Conservation (phyloP, 1,140 invertebrate species). For the Triops cancriformis region DNA sequence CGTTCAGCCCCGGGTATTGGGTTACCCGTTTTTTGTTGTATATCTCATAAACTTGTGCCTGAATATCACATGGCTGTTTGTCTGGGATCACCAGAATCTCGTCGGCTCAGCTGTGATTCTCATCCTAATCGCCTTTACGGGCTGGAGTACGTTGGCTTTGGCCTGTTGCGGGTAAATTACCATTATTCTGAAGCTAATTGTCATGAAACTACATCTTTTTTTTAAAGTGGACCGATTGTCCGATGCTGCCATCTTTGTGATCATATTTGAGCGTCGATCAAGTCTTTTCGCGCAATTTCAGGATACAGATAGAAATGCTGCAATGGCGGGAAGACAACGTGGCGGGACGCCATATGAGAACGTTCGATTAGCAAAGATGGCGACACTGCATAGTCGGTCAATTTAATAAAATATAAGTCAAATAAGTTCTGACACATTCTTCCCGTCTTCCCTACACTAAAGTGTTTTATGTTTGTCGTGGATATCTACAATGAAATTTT, state of each 20-base stretch:
- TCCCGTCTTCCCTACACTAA: no score
- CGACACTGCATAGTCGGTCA: no score
- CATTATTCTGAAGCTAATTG: not conserved
- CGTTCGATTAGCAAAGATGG: no score
- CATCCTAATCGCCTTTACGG: constrained; percentile 22
- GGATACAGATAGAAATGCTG: not conserved
- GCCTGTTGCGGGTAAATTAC: constrained; percentile 16
- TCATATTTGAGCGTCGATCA: no score
- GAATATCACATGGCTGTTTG: constrained; percentile 22
- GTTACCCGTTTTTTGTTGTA: constrained; percentile 19
- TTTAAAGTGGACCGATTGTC: no score
- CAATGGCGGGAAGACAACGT: not conserved
- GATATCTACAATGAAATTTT: no score
- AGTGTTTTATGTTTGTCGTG: no score
- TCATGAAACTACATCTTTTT: not conserved
- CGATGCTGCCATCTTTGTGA: no score
- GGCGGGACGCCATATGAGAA: no score
- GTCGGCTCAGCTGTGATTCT: constrained; percentile 20
- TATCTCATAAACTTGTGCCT: constrained; percentile 9
- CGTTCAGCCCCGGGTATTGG: not conserved
- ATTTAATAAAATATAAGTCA: no score
- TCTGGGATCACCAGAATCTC: constrained; percentile 20
- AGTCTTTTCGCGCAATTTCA: not conserved
- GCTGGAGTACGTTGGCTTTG: constrained; percentile 17
- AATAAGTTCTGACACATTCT: no score